Conservation (phyloP, 1,140 invertebrate genomes). For the Proctacanthus coquilletti region DNA sequence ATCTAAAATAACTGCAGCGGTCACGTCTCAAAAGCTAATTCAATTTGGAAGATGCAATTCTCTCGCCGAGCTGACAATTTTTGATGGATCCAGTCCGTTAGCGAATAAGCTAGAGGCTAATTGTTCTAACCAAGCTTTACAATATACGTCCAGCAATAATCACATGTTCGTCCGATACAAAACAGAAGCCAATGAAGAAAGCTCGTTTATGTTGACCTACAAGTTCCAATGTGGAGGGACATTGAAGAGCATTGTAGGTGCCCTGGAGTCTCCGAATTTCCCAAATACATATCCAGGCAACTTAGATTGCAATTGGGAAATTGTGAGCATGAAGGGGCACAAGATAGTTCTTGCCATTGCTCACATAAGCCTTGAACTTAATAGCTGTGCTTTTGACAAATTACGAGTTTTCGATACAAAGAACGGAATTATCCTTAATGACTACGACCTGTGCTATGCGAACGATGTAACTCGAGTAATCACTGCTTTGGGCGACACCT, state of each 20-base stretch:
- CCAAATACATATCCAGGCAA: slow-evolving; percentile 39
- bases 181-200: slow-evolving; percentile 36
- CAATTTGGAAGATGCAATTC: slow-evolving; percentile 55
- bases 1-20: slow-evolving; percentile 42
- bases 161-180: slow-evolving; percentile 39
- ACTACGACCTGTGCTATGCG: no score
- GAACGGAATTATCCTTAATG: no score
- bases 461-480: no score
- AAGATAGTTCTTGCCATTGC: no score
- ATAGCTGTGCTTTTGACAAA: no score
- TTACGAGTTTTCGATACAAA: no score
- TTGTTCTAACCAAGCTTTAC: no score
- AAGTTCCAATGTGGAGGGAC: slow-evolving; percentile 12
- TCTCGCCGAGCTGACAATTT: no score
- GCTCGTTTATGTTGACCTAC: slow-evolving; percentile 52
- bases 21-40: slow-evolving; percentile 38
- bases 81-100: slow-evolving; percentile 26
- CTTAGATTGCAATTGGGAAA: slow-evolving; percentile 61
- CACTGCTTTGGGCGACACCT: no score
- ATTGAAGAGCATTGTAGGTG: slow-evolving; percentile 15
- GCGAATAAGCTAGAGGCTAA: slow-evolving; percentile 26
- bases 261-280: slow-evolving; percentile 56
- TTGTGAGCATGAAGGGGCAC: slow-evolving; percentile 51
- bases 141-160: slow-evolving; percentile 37
- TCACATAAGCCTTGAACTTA: no score